phyloP scores from a whole-genome alignment of 2,888 invertebrate species.

The Scrobipalpa atriplicella region DNA sequence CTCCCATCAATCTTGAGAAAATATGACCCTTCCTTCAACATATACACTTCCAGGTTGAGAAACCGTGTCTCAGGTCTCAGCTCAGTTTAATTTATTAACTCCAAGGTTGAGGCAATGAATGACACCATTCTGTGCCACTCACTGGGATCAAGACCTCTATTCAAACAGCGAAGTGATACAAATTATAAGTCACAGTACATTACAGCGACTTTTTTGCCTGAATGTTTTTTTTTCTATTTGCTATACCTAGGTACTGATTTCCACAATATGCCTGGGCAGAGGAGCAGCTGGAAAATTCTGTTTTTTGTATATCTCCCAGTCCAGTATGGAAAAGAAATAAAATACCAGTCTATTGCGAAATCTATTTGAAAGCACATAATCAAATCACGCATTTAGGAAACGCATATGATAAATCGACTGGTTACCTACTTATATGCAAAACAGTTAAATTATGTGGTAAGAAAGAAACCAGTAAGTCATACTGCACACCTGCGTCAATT shows the following conservation, averaged over 20 bases:
- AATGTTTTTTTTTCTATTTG: too few species aligned
- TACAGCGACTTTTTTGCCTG: too few species aligned
- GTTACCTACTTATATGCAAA: slow-evolving; percentile 6
- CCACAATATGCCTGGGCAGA: too few species aligned
- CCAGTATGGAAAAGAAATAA: not conserved
- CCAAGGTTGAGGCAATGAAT: not conserved
- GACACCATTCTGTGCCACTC: not conserved
- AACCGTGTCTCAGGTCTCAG: not conserved
- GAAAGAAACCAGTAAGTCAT: slow-evolving; percentile 1
- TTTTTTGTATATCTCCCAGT: too few species aligned
- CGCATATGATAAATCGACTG: not conserved
- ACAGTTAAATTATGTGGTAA: not conserved
- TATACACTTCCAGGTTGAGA: not conserved
- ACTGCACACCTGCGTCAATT: not conserved
- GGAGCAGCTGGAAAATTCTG: too few species aligned
- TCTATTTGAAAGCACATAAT: not conserved
- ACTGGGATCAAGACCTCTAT: not conserved
- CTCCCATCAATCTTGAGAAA: too few species aligned
- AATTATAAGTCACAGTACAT: not conserved
- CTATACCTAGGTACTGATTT: too few species aligned
- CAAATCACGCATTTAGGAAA: slow-evolving; percentile 11
- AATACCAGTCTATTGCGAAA: not conserved
- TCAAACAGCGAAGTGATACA: slow-evolving; percentile 1
- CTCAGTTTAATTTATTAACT: not conserved
- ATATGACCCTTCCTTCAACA: too few species aligned